phyloP scores from a whole-genome alignment of 2,888 invertebrate genomes.

The Cephonodes hylas region DNA sequence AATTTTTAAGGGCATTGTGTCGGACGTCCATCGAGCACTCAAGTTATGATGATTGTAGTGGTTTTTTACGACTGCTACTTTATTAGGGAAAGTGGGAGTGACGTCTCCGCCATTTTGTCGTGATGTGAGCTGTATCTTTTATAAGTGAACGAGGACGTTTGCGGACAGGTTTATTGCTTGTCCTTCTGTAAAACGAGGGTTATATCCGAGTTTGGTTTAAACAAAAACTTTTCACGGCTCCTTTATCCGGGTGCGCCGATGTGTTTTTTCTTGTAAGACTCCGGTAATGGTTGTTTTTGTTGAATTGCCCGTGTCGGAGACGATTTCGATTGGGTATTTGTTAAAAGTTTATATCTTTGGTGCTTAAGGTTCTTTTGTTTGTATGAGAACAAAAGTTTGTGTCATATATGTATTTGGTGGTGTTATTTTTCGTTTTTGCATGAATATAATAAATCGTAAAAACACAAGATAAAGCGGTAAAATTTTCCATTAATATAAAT shows the following conservation, averaged over 20 bases:
- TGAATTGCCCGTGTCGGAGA: slow-evolving; percentile 6
- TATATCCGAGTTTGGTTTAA: slow-evolving; percentile 35
- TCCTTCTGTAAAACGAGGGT: slow-evolving; percentile 51
- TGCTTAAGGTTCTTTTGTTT: slow-evolving; percentile 1
- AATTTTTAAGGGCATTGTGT: slow-evolving; percentile 64
- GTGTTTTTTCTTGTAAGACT: slow-evolving; percentile 11
- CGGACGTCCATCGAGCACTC: slow-evolving; percentile 41
- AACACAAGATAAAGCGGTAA: background rate
- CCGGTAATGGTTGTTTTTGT: slow-evolving; percentile 9
- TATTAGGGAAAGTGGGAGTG: slow-evolving; percentile 69
- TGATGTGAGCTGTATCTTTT: slow-evolving; percentile 62
- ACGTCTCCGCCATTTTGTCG: slow-evolving; percentile 51
- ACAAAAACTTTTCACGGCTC: slow-evolving; percentile 35
- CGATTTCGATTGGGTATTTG: slow-evolving; percentile 8
- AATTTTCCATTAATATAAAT: background rate
- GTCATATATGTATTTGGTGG: background rate
- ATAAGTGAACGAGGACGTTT: slow-evolving; percentile 54
- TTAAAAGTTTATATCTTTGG: slow-evolving; percentile 9
- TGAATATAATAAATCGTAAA: background rate
- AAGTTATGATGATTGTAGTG: slow-evolving; percentile 79
- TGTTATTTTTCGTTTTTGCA: background rate
- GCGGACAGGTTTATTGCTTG: slow-evolving; percentile 62
- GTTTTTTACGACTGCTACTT: slow-evolving; percentile 69
- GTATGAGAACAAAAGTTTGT: slow-evolving; percentile 1
- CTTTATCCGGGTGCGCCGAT: slow-evolving; percentile 5